Evolutionary conservation across 2,888 invertebrate species (phyloP).

Genomic region (Pasiphila rectangulata): DNA sequence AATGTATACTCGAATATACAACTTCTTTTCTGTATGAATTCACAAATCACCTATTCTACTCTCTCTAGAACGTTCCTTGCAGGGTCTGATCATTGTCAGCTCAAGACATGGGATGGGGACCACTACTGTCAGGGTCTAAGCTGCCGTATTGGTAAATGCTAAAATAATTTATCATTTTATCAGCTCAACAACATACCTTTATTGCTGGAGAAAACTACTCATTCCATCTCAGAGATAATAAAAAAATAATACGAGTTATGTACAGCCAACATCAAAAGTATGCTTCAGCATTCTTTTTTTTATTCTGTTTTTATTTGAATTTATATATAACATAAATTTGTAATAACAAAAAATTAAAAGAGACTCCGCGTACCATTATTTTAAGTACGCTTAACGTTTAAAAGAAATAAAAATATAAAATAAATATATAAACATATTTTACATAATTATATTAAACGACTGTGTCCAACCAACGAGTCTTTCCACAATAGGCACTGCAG

Average conservation of each 20-base stretch:
- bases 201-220: slow-evolving; percentile 44
- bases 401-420: background rate
- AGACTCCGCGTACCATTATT: background rate
- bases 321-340: slow-evolving; percentile 28
- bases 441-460: background rate
- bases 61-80: slow-evolving; percentile 30
- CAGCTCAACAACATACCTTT: slow-evolving; percentile 65
- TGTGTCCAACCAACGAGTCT: slow-evolving; percentile 39
- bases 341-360: slow-evolving; percentile 37
- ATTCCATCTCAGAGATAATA: slow-evolving; percentile 13
- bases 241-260: slow-evolving; percentile 24
- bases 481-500: slow-evolving; percentile 29
- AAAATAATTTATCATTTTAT: slow-evolving; percentile 59
- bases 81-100: slow-evolving; percentile 25
- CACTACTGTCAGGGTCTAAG: slow-evolving; percentile 61
- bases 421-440: background rate
- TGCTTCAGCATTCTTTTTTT: slow-evolving; percentile 54
- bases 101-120: slow-evolving; percentile 49
- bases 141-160: slow-evolving; percentile 81
- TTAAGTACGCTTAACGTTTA: background rate
- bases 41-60: slow-evolving; percentile 22
- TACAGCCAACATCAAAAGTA: slow-evolving; percentile 65
- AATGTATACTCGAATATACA: slow-evolving; percentile 6
- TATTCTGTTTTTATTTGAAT: slow-evolving; percentile 42
- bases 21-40: background rate